Base-by-base conservation (phyloP, 2,888 invertebrate species). In the Hydriomena furcata region DNA sequence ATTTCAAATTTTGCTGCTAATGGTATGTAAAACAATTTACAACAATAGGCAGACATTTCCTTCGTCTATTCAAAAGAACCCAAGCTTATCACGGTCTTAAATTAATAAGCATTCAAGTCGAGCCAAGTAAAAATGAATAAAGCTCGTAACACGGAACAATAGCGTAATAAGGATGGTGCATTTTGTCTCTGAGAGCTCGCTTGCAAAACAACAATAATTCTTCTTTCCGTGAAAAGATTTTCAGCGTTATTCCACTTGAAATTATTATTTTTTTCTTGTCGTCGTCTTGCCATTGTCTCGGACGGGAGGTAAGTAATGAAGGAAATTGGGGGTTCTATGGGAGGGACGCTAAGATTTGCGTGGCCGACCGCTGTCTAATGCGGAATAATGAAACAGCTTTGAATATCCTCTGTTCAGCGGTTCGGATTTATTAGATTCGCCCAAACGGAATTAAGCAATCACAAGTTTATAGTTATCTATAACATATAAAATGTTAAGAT, bases 191-290 rank as follows among this genome's bases (percentile, higher is more conserved):
- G 83, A 82, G 84, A 82, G 84, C 82, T 82, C 82, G 86, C 85
- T 88, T 90, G 90, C 89, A 90, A 89, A 90, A 90, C 89, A 90
- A 90, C 90, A 90, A 90, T 90, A 89, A 87, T 89, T 90, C 86
- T 88, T 88, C 84, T 86, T 86, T 79, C 83, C 79, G 78, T 90
- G 89, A 90, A 90, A 90, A 89, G 90, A 88, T 88, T 89, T 88
- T 87, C 88, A 89, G 88, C 87, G 84, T 86, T 89, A 87, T 87
- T 89, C 90, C 89, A 90, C 90, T 90, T 90, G 89, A 90, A 87
- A 88, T 90, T 90, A 88, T 89, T 88, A 86, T 88, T 87, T 83
- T 17, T 87, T 88, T 87, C 85, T 82, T 83, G 84, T 84, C 84
- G 78, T 85, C 82, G 82, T 90, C 88, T 87, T 89, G 79, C 89